phyloP scores from a whole-genome alignment of 2,113 vertebrate species.

The Oophaga pumilio region DNA sequence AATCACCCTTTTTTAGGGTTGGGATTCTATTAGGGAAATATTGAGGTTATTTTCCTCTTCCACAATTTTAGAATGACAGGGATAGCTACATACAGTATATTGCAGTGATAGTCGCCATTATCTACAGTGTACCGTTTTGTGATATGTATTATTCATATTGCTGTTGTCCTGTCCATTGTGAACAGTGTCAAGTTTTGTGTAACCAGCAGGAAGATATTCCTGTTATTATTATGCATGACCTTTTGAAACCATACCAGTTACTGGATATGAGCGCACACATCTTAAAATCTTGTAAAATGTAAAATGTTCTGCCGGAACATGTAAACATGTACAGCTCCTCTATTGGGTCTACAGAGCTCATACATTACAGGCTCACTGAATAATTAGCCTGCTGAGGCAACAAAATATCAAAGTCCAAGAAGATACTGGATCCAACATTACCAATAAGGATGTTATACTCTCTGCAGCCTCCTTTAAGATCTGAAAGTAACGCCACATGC shows the following conservation, averaged over 20 bases:
- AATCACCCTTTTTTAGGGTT: no score
- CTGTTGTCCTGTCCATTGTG: not conserved
- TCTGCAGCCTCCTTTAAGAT: constrained; percentile 12
- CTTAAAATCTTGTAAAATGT: constrained; percentile 21
- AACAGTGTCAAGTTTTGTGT: constrained; percentile 12
- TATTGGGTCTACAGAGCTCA: constrained; percentile 33
- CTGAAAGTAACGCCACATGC: not conserved
- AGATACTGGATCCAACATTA: constrained; percentile 4
- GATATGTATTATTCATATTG: not conserved
- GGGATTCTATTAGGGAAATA: no score
- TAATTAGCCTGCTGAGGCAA: constrained; percentile 17
- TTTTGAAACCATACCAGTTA: constrained; percentile 17
- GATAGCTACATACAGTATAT: not conserved
- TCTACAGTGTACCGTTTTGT: not conserved
- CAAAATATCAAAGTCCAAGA: constrained; percentile 29
- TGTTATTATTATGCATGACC: constrained; percentile 37
- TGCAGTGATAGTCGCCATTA: not conserved
- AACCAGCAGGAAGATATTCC: constrained; percentile 3
- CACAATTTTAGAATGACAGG: not conserved
- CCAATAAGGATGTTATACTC: not conserved
- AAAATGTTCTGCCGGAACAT: constrained; percentile 16
- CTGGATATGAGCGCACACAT: not conserved
- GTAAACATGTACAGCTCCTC: constrained; percentile 26
- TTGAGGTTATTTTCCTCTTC: not conserved
- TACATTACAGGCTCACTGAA: constrained; percentile 41